Evolutionary conservation across 1,140 invertebrate species (phyloP).

Genomic region (Cyclargus thomasi): DNA sequence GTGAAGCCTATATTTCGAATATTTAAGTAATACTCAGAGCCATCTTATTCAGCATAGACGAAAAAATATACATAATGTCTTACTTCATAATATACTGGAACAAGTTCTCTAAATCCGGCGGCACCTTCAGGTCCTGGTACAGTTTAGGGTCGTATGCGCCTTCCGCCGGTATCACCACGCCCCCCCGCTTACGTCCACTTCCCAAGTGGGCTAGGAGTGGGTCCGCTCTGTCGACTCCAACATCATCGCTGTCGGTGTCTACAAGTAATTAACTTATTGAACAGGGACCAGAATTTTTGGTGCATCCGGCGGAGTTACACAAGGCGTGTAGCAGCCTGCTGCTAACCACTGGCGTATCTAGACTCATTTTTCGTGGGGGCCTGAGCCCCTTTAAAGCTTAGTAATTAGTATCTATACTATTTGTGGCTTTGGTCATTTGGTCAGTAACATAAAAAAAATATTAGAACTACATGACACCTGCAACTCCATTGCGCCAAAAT

Average conservation of each 20-base stretch:
- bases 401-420: too few relatives aligned
- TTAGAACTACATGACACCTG: too few relatives aligned
- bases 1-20: too few relatives aligned
- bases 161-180: constrained; percentile 70
- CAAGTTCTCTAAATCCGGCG: constrained; percentile 91
- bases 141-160: constrained; percentile 89
- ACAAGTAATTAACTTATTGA: not conserved
- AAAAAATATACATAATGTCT: constrained; percentile 29
- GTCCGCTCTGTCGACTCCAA: constrained; percentile 42
- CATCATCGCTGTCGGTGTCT: constrained; percentile 57
- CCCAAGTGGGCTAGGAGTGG: constrained; percentile 27
- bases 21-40: too few relatives aligned
- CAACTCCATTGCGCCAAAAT: too few relatives aligned
- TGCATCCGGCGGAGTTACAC: too few relatives aligned
- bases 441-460: too few relatives aligned
- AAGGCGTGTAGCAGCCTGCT: too few relatives aligned
- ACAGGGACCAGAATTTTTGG: not conserved
- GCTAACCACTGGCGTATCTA: too few relatives aligned
- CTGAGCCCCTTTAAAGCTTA: too few relatives aligned
- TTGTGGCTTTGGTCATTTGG: too few relatives aligned
- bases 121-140: constrained; percentile 89
- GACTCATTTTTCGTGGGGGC: too few relatives aligned
- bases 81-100: constrained; percentile 95
- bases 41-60: not conserved
- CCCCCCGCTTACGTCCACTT: constrained; percentile 41